Conservation (phyloP, 2,113 vertebrate species). For the Coryphaenoides rupestris region DNA sequence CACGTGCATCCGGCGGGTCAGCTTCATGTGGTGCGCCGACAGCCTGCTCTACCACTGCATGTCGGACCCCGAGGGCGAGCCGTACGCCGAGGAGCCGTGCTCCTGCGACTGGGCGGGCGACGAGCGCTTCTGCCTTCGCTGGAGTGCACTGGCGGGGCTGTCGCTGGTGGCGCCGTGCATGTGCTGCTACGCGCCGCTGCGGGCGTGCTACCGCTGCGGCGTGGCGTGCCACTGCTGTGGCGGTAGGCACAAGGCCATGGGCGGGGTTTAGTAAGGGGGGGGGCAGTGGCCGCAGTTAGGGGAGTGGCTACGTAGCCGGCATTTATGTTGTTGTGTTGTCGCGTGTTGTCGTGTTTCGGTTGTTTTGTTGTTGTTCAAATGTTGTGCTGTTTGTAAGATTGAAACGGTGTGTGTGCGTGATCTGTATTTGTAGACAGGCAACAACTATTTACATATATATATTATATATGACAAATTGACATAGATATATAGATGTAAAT, state of each 20-base stretch:
- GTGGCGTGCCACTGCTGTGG: constrained; percentile 92
- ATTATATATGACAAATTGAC: too few relatives aligned
- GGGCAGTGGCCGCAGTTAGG: neutral
- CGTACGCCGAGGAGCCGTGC: constrained; percentile 87
- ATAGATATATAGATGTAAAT: too few relatives aligned
- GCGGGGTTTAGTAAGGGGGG: neutral
- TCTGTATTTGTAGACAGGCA: too few relatives aligned
- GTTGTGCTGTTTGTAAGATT: constrained; percentile 16
- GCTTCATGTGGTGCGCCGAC: constrained; percentile 97
- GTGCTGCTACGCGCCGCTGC: constrained; percentile 95
- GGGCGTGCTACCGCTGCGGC: constrained; percentile 90
- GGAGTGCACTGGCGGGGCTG: constrained; percentile 88
- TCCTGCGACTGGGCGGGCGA: constrained; percentile 88
- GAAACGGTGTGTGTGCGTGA: neutral
- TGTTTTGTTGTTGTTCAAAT: constrained; percentile 7
- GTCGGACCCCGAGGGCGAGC: constrained; percentile 95
- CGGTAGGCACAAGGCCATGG: constrained; percentile 89
- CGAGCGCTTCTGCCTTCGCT: constrained; percentile 94
- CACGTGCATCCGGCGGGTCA: constrained; percentile 90
- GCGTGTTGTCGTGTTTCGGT: too few relatives aligned
- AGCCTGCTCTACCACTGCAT: constrained; percentile 98
- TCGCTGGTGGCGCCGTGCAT: constrained; percentile 95
- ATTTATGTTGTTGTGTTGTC: neutral
- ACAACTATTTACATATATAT: too few relatives aligned
- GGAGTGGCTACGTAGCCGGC: neutral